Percentiles rank a stretch among this genome's conserved stretches.
These are phyloP conservation scores for Hippocampus barbouri DNA, from an alignment of 2,113 vertebrate genomes.

Conservation along the genomic window DNA sequence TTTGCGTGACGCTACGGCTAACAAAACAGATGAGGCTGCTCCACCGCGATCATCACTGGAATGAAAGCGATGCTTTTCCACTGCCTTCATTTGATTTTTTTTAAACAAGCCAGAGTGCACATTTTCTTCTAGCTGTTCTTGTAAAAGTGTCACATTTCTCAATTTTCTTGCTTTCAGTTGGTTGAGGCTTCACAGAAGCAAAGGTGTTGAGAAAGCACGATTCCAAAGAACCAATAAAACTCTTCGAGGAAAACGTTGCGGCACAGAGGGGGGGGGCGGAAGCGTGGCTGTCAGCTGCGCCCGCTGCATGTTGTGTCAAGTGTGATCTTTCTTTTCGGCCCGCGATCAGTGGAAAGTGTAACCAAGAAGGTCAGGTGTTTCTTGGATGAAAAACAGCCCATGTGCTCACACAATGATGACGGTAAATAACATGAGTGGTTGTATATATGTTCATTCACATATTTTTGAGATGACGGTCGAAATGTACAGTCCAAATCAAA, in stretches of 20 bases:
- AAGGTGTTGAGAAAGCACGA: neutral
- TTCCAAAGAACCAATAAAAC: neutral
- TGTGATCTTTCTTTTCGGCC: conserved; percentile 5
- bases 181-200: neutral
- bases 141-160: neutral
- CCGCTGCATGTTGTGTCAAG: neutral
- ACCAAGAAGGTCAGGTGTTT: too few relatives aligned
- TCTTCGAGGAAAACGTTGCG: neutral
- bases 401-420: neutral
- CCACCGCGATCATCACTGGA: too few relatives aligned
- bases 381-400: conserved; percentile 12
- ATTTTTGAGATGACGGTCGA: too few relatives aligned
- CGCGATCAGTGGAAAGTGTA: neutral
- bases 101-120: too few relatives aligned
- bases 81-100: too few relatives aligned
- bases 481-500: too few relatives aligned
- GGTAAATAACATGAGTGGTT: neutral
- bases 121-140: too few relatives aligned
- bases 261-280: neutral
- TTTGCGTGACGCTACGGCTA: too few relatives aligned
- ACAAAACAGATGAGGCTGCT: too few relatives aligned
- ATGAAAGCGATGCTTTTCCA: too few relatives aligned
- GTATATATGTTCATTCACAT: too few relatives aligned
- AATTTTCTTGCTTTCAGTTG: neutral
- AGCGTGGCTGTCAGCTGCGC: too few relatives aligned